Percentiles rank a stretch among this genome's conserved stretches.
These are phyloP conservation scores for Riparia riparia DNA, from an alignment of 2,113 vertebrate genomes.

Conservation along the genomic window DNA sequence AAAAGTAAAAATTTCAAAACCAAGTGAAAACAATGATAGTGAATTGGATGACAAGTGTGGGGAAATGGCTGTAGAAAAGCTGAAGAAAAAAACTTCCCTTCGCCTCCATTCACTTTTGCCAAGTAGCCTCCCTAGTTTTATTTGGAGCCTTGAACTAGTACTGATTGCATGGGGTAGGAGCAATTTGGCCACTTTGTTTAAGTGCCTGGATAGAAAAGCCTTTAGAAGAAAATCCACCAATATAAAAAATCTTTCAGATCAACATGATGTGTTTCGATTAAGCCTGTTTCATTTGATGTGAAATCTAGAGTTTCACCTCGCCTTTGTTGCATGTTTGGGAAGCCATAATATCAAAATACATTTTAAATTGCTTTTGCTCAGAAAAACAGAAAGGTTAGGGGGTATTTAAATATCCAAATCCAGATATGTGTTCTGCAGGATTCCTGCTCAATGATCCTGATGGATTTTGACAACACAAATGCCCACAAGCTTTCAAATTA, in stretches of 20 bases:
- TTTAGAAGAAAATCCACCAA: not conserved
- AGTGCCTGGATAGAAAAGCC: not conserved
- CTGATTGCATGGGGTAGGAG: not conserved
- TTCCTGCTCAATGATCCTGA: not conserved
- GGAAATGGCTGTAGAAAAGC: no score
- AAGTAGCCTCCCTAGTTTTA: not conserved
- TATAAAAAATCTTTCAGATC: not conserved
- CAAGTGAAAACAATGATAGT: no score
- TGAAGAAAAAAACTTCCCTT: not conserved
- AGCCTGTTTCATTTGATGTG: not conserved
- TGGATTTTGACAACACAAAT: not conserved
- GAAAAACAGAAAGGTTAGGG: not conserved
- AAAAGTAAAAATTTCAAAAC: no score
- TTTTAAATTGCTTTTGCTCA: not conserved
- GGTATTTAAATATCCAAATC: not conserved
- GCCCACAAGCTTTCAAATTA: not conserved
- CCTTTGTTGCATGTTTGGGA: not conserved
- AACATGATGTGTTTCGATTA: rapidly evolving
- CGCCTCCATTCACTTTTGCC: not conserved
- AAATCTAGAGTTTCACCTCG: not conserved
- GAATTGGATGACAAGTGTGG: no score
- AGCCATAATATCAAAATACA: not conserved
- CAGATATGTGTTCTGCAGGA: no score
- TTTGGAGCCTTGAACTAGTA: not conserved
- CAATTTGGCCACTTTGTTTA: not conserved